A percentile compares a stretch with the other conserved stretches of the same genome.
phyloP scores from a whole-genome alignment of 2,888 invertebrate species.

The Phyllotreta cruciferae region DNA sequence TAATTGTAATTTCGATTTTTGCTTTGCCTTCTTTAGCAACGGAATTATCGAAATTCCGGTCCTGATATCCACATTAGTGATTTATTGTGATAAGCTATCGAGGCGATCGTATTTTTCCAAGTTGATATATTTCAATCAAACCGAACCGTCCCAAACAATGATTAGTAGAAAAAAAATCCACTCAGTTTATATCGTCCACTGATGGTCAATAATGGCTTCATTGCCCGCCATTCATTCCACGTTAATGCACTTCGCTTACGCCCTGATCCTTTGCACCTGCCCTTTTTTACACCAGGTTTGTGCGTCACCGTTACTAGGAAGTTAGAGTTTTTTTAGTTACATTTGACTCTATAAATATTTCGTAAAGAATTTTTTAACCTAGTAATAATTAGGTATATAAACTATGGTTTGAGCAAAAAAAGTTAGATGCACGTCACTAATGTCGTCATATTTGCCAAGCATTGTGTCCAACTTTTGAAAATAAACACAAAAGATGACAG shows the following conservation, averaged over 20 bases:
- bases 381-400: too few relatives aligned
- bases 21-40: too few relatives aligned
- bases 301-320: slow-evolving; percentile 16
- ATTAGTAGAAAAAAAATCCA: slow-evolving; percentile 57
- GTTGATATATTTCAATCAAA: slow-evolving; percentile 60
- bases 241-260: slow-evolving; percentile 55
- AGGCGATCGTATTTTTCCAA: slow-evolving; percentile 53
- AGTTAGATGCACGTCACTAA: too few relatives aligned
- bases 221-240: slow-evolving; percentile 55
- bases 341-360: too few relatives aligned
- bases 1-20: too few relatives aligned
- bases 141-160: slow-evolving; percentile 58
- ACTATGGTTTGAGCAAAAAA: too few relatives aligned
- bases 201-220: slow-evolving; percentile 58
- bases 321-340: neutral
- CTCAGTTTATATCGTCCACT: slow-evolving; percentile 45
- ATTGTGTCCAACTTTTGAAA: too few relatives aligned
- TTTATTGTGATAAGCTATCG: slow-evolving; percentile 56
- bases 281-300: slow-evolving; percentile 19
- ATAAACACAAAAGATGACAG: too few relatives aligned
- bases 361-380: too few relatives aligned
- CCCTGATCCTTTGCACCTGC: slow-evolving; percentile 44
- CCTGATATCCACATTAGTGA: slow-evolving; percentile 48
- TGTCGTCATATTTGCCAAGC: too few relatives aligned
- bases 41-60: slow-evolving; percentile 7